Percentiles rank a stretch among this genome's conserved stretches.
These are phyloP conservation scores for Trematomus bernacchii DNA, from an alignment of 2,797 vertebrate genomes.

Conservation along the genomic window DNA sequence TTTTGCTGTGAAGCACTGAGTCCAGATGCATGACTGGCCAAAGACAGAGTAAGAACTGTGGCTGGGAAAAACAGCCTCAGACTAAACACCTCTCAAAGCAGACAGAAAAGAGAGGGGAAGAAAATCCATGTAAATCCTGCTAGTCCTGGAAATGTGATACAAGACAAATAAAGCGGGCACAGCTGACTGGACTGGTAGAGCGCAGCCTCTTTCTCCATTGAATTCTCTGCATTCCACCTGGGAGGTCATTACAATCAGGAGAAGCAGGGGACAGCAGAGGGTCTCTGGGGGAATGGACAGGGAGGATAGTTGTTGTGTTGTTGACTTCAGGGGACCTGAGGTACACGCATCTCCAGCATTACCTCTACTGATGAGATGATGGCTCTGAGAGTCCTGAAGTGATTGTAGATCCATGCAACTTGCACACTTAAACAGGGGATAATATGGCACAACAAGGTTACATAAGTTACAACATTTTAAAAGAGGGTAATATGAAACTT, in stretches of 20 bases:
- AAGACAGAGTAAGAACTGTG: slow-evolving; percentile 54
- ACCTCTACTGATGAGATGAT: not conserved
- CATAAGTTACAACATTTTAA: not conserved
- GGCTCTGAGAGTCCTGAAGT: slow-evolving; percentile 17
- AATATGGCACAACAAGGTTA: slow-evolving; percentile 7
- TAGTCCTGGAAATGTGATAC: slow-evolving; percentile 81
- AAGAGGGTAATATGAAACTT: not conserved
- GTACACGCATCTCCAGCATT: not conserved
- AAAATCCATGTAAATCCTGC: slow-evolving; percentile 80
- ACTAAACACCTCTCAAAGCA: slow-evolving; percentile 84
- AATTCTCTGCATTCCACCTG: slow-evolving; percentile 77
- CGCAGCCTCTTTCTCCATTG: slow-evolving; percentile 54
- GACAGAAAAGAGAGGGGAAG: slow-evolving; percentile 63
- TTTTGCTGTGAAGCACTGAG: slow-evolving; percentile 46
- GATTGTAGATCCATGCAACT: not conserved
- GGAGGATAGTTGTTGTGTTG: slow-evolving; percentile 43
- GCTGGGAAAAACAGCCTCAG: slow-evolving; percentile 85
- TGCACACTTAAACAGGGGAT: slow-evolving; percentile 22
- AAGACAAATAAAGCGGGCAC: slow-evolving; percentile 82
- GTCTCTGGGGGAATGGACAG: not conserved
- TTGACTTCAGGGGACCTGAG: slow-evolving; percentile 21
- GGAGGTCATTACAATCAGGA: slow-evolving; percentile 77
- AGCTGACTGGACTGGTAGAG: slow-evolving; percentile 74
- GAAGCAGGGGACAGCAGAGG: slow-evolving; percentile 30
- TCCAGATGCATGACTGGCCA: slow-evolving; percentile 70